These are phyloP conservation scores for Tipula helvola DNA, from an alignment of 2,888 invertebrate genomes.

Conservation along the genomic window DNA sequence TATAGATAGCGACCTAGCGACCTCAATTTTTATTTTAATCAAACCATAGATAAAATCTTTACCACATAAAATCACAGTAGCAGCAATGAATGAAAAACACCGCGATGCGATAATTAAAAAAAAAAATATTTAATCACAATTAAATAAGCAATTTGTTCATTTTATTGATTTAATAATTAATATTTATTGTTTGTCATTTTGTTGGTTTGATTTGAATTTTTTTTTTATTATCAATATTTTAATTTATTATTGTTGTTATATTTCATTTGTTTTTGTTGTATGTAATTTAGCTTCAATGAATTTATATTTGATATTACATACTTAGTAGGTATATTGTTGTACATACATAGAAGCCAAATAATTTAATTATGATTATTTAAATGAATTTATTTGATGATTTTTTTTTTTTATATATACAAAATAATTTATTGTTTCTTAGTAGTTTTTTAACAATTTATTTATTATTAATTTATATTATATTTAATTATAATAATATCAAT, in stretches of 20 bases:
- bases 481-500: neutral
- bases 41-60: neutral
- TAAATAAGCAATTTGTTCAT: neutral
- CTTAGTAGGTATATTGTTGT: neutral
- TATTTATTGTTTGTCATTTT: neutral
- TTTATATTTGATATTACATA: neutral
- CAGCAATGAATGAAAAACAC: too few species aligned
- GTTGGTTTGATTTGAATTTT: neutral
- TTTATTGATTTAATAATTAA: neutral
- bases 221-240: neutral
- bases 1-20: too few species aligned
- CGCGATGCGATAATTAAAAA: neutral
- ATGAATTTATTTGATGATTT: neutral
- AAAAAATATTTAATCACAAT: neutral
- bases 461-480: neutral
- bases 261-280: neutral
- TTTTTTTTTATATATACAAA: neutral
- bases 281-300: neutral
- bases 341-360: neutral
- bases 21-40: too few species aligned
- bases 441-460: neutral
- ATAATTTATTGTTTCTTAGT: neutral
- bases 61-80: neutral
- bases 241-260: neutral
- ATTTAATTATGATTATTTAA: neutral